Evolutionary conservation across 1,140 invertebrate species (phyloP).

Genomic region (Paramacrobiotus metropolitanus): DNA sequence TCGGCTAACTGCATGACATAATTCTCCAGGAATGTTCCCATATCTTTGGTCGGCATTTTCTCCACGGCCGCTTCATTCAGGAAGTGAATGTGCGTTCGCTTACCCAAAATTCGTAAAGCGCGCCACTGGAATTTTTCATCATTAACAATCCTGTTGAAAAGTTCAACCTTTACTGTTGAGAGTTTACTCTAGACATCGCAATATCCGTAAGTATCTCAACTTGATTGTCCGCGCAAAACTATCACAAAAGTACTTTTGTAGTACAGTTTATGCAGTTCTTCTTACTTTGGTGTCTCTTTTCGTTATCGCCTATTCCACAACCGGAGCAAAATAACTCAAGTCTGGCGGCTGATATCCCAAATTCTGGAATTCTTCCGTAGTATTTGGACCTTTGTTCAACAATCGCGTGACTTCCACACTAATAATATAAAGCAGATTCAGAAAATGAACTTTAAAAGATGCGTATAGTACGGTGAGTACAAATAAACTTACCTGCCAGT

Average conservation of each 20-base stretch:
- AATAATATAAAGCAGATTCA: no score
- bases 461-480: no score
- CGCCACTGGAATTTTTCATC: conserved; percentile 1
- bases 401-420: background rate
- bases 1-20: background rate
- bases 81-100: conserved; percentile 3
- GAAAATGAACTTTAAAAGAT: no score
- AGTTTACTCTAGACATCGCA: no score
- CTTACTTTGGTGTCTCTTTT: background rate
- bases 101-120: background rate
- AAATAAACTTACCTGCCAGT: no score
- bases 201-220: no score
- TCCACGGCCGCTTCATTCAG: background rate
- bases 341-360: background rate
- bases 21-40: background rate
- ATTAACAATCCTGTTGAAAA: background rate
- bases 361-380: background rate
- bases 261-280: no score
- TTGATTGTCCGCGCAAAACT: no score
- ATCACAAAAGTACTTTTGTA: no score
- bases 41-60: background rate
- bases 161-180: no score
- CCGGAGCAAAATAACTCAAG: background rate
- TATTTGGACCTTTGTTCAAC: background rate
- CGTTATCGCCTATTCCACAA: background rate